Conservation (phyloP, 2,888 invertebrate species). For the Drosophila sordidula region DNA sequence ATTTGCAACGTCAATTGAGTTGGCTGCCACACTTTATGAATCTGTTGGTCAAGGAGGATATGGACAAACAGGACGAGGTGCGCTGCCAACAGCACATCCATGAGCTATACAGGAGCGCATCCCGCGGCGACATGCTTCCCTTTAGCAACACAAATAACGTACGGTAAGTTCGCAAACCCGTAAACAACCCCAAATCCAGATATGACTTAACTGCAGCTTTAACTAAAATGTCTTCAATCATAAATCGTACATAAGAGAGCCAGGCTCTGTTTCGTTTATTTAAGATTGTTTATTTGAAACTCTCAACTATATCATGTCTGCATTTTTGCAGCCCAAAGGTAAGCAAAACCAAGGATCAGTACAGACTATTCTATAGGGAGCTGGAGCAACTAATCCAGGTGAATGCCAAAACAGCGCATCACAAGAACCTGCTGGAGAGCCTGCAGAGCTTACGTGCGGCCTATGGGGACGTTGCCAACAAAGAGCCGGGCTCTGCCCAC, state of each 20-base stretch:
- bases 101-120: slow-evolving; percentile 92
- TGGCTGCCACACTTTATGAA: slow-evolving; percentile 93
- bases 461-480: slow-evolving; percentile 86
- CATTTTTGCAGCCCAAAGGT: slow-evolving; percentile 80
- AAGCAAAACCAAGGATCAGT: slow-evolving; percentile 93
- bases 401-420: slow-evolving; percentile 91
- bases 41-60: slow-evolving; percentile 91
- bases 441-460: slow-evolving; percentile 88
- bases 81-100: slow-evolving; percentile 94
- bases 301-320: neutral
- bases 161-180: slow-evolving; percentile 83
- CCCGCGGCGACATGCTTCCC: slow-evolving; percentile 92
- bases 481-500: slow-evolving; percentile 86
- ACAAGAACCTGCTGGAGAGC: slow-evolving; percentile 91
- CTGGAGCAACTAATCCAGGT: slow-evolving; percentile 93
- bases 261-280: neutral
- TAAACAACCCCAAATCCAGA: too few relatives aligned
- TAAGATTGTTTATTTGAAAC: too few relatives aligned
- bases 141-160: slow-evolving; percentile 86
- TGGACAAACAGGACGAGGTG: slow-evolving; percentile 94
- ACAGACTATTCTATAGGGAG: slow-evolving; percentile 95
- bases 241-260: too few relatives aligned
- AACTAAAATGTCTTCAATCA: too few relatives aligned
- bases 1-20: slow-evolving; percentile 91
- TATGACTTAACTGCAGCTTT: too few relatives aligned